Conservation (phyloP, 2,113 vertebrate genomes). For the rabbit (Oryctolagus cuniculus) region DNA sequence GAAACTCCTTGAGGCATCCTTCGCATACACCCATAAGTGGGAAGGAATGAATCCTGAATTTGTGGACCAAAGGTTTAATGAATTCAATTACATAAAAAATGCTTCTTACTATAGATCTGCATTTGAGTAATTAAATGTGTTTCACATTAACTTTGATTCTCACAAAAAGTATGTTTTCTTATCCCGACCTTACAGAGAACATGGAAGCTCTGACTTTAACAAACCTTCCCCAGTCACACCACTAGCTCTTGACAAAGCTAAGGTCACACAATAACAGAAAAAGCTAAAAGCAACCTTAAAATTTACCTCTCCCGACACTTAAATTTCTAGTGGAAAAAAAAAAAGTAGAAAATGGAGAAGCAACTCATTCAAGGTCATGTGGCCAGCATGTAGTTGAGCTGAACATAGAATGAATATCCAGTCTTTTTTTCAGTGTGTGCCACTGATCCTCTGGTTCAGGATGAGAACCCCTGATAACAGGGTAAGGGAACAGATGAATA, state of each 20-base stretch:
- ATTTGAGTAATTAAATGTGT: background rate
- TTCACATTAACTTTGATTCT: conserved; percentile 12
- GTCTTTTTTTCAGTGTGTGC: background rate
- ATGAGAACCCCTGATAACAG: background rate
- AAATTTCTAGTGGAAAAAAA: conserved; percentile 32
- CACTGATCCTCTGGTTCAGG: background rate
- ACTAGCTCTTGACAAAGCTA: conserved; percentile 15
- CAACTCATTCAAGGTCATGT: background rate
- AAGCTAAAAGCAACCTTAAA: conserved; percentile 40
- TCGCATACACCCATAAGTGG: conserved; percentile 15
- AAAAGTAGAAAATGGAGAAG: background rate
- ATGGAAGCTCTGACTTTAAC: background rate
- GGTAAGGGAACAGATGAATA: background rate
- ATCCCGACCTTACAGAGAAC: background rate
- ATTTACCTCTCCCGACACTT: background rate
- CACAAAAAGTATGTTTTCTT: conserved; percentile 6
- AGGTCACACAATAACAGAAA: conserved; percentile 11
- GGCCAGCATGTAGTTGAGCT: background rate
- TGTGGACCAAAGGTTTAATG: background rate
- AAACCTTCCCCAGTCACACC: background rate
- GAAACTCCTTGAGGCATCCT: background rate
- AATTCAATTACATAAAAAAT: conserved; percentile 54
- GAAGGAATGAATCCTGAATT: conserved; percentile 35
- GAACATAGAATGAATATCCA: background rate
- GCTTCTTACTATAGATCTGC: background rate